Evolutionary conservation across 2,797 vertebrate genomes (phyloP).

Genomic region (Scolopax rusticola): DNA sequence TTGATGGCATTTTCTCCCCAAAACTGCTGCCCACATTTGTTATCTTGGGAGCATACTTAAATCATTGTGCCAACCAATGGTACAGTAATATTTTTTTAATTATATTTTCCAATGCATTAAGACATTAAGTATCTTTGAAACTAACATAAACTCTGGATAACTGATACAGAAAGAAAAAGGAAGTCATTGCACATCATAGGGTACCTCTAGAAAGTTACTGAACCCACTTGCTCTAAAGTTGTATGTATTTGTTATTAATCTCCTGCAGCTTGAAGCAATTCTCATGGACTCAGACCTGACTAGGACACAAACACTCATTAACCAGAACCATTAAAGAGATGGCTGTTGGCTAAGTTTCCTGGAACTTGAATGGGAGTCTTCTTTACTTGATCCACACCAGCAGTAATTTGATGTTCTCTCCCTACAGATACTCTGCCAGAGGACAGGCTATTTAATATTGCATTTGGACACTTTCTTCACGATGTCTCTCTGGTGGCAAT

Average conservation of each 20-base stretch:
- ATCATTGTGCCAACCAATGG: background rate
- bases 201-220: slow-evolving; percentile 23
- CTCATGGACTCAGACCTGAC: slow-evolving; percentile 54
- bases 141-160: background rate
- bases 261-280: slow-evolving; percentile 65
- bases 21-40: background rate
- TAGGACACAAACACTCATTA: slow-evolving; percentile 71
- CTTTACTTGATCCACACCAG: slow-evolving; percentile 27
- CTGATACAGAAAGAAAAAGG: background rate
- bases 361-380: slow-evolving; percentile 44
- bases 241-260: slow-evolving; percentile 54
- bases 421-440: slow-evolving; percentile 75
- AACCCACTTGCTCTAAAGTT: background rate
- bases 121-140: background rate
- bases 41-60: background rate
- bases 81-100: background rate
- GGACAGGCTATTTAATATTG: slow-evolving; percentile 76
- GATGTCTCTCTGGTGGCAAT: slow-evolving; percentile 78
- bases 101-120: background rate
- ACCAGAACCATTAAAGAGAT: slow-evolving; percentile 66
- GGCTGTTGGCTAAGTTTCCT: slow-evolving; percentile 58
- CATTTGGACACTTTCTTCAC: slow-evolving; percentile 77
- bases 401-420: slow-evolving; percentile 51
- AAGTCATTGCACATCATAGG: background rate
- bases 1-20: background rate